Evolutionary conservation across 2,888 invertebrate species (phyloP), one percentile per base, ranked within the genome.

Genomic region (Chymomyza amoena): DNA sequence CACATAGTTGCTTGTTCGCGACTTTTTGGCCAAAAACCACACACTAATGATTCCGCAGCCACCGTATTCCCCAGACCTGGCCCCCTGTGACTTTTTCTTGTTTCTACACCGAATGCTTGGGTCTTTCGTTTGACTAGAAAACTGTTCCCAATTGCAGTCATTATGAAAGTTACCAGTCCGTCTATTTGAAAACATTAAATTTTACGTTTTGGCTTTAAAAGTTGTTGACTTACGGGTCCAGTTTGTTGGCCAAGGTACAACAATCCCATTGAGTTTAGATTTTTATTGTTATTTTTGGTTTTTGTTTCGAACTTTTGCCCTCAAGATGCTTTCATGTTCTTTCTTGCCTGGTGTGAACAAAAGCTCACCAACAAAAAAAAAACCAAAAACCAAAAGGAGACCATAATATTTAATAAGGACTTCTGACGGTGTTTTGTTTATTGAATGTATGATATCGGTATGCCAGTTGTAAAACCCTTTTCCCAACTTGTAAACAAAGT

Each of bases 401-500:
- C 39, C 39, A 9, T 7, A 39, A 39, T 39, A 7, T 9, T 72
- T 64, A 32, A 68, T 68, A 68, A 64, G 66, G 54, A 66, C 66
- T 66, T 18, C 70, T 57, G 66, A 20, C 28, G n/a, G 16, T 9
- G 32, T 51, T 36, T 69, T 69, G 54, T 60, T 67, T 57, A 57
- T 64, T 64, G 64, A 57, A 63, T 28, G n/a, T 60, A 28, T 64
- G 59, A 61, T 59, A 61, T 52, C 70, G 56, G 52, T 51, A 50
- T 57, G 45, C 62, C 20, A 56, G 20, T 61, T 70, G 66, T 69
- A 64, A 69, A 72, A 51, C 32, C 64, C 54, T 10, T 62, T 64
- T 20, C 25, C 66, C 61, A 75, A 74, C 75, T 74, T 80, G 32
- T 80, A 77, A 80, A 75, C 72, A n/a, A n/a, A n/a, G n/a, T n/a